Evolutionary conservation across 2,797 vertebrate genomes (phyloP).

Genomic region (Helostoma temminkii): DNA sequence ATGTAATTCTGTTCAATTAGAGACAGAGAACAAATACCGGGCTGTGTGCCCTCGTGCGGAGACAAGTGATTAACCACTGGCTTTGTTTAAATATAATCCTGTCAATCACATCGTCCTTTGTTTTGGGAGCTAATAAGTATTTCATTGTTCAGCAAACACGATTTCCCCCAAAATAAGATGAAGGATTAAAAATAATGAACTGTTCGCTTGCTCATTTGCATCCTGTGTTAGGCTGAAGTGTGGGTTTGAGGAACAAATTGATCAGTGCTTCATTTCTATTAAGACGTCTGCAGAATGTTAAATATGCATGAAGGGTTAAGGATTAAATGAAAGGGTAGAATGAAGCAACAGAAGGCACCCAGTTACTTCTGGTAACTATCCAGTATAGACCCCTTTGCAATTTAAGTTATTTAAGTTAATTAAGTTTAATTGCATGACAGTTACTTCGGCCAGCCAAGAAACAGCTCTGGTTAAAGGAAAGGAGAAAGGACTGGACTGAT

Average conservation of each 20-base stretch:
- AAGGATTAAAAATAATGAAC: slow-evolving; percentile 74
- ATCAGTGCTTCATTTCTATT: slow-evolving; percentile 50
- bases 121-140: slow-evolving; percentile 75
- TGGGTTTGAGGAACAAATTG: slow-evolving; percentile 46
- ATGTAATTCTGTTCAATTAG: slow-evolving; percentile 79
- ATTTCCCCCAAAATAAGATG: slow-evolving; percentile 71
- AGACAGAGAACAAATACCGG: slow-evolving; percentile 67
- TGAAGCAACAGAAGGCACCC: not conserved
- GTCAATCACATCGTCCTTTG: slow-evolving; percentile 79
- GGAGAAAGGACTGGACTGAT: too few species aligned
- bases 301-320: not conserved
- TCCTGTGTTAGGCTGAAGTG: slow-evolving; percentile 44
- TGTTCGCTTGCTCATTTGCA: slow-evolving; percentile 59
- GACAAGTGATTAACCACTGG: slow-evolving; percentile 75
- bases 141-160: slow-evolving; percentile 81
- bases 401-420: too few species aligned
- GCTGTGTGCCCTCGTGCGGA: slow-evolving; percentile 63
- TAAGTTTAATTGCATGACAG: too few species aligned
- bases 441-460: too few species aligned
- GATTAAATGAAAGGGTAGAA: slow-evolving; percentile 11
- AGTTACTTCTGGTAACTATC: not conserved
- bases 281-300: slow-evolving; percentile 37
- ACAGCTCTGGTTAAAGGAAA: too few species aligned
- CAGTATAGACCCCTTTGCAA: too few species aligned
- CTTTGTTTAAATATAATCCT: slow-evolving; percentile 80